Evolutionary conservation across 2,797 vertebrate species (phyloP).

Genomic region (Pseudochirops cupreus): DNA sequence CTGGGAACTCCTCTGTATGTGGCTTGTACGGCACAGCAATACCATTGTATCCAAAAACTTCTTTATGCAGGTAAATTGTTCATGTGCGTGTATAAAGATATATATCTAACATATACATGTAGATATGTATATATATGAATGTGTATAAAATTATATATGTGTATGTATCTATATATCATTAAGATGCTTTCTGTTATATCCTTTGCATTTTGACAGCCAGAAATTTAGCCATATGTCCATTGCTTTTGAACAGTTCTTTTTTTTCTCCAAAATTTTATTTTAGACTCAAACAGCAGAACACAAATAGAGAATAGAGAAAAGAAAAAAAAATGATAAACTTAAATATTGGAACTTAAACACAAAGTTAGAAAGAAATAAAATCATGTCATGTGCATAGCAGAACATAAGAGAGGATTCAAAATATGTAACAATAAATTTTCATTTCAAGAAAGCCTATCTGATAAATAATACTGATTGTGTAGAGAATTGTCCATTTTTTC

Average conservation of each 20-base stretch:
- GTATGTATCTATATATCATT: background rate
- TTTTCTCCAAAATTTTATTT: background rate
- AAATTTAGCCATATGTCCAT: background rate
- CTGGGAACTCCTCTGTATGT: conserved; percentile 95
- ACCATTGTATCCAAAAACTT: conserved; percentile 93
- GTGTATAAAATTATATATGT: too few species aligned
- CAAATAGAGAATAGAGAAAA: too few species aligned
- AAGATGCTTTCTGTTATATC: conserved; percentile 7
- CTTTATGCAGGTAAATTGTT: conserved; percentile 92
- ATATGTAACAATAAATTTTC: too few species aligned
- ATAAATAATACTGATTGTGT: too few species aligned
- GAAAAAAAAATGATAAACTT: too few species aligned
- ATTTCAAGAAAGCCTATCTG: too few species aligned
- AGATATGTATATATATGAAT: background rate
- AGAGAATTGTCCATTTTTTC: too few species aligned
- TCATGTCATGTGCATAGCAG: too few species aligned
- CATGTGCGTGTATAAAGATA: background rate
- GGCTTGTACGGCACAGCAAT: conserved; percentile 92
- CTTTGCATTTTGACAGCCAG: background rate
- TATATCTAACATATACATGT: background rate
- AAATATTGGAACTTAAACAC: too few species aligned
- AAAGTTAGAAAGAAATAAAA: too few species aligned
- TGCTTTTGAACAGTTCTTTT: background rate
- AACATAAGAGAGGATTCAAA: too few species aligned
- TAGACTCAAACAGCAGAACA: too few species aligned